Evolutionary conservation across 1,140 invertebrate genomes (phyloP).

Genomic region (Anagrus nilaparvatae): DNA sequence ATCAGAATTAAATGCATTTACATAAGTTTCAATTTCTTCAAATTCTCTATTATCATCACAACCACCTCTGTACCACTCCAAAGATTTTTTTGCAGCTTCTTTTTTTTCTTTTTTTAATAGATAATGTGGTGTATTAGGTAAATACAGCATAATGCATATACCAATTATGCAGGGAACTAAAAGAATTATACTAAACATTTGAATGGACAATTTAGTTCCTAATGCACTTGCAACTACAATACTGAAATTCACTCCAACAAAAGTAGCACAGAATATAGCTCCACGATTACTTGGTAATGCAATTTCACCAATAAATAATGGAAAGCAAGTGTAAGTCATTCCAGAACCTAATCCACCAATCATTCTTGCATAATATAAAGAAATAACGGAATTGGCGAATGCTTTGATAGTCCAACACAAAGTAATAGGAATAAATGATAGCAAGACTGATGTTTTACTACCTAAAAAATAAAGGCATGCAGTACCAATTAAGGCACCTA

Average conservation of each 20-base stretch:
- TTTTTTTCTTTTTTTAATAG: constrained; percentile 44
- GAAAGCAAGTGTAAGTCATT: constrained; percentile 53
- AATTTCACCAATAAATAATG: constrained; percentile 56
- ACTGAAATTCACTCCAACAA: constrained; percentile 44
- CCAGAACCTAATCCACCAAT: constrained; percentile 55
- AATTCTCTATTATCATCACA: constrained; percentile 8
- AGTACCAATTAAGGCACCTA: constrained; percentile 34
- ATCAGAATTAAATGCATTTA: background rate
- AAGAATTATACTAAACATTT: constrained; percentile 48
- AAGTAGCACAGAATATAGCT: constrained; percentile 50
- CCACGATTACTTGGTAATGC: constrained; percentile 52
- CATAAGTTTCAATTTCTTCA: constrained; percentile 11
- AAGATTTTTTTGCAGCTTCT: constrained; percentile 46
- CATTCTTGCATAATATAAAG: constrained; percentile 44
- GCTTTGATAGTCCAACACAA: constrained; percentile 52
- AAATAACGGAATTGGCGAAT: constrained; percentile 38
- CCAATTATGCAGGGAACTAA: constrained; percentile 60
- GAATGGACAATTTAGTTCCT: constrained; percentile 49
- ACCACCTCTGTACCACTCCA: constrained; percentile 15
- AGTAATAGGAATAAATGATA: constrained; percentile 49
- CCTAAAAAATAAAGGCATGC: constrained; percentile 45
- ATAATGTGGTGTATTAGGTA: constrained; percentile 68
- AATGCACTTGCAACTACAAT: constrained; percentile 57
- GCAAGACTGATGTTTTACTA: constrained; percentile 51
- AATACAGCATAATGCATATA: constrained; percentile 51